These are phyloP conservation scores for Trachelus tabidus DNA, from an alignment of 2,888 invertebrate genomes.

Conservation along the genomic window DNA sequence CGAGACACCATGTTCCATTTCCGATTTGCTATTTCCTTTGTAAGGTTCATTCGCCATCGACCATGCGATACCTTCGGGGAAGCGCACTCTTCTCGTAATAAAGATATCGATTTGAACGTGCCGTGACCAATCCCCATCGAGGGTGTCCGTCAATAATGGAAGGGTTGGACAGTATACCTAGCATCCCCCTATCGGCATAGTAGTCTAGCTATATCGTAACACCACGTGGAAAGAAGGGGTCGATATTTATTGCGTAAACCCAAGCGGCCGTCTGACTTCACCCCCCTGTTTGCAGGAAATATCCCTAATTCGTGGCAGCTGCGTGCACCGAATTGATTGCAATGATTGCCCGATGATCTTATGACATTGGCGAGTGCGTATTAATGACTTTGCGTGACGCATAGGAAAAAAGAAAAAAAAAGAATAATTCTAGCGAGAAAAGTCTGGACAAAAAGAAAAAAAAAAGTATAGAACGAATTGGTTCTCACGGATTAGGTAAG, in stretches of 20 bases:
- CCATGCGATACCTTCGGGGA: not conserved
- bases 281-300: not conserved
- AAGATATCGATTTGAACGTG: constrained; percentile 49
- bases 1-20: not conserved
- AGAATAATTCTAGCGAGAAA: no score
- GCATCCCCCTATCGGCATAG: not conserved
- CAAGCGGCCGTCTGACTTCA: constrained; percentile 1
- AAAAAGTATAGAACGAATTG: not conserved
- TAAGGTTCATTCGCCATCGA: not conserved
- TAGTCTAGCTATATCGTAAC: not conserved
- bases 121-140: constrained; percentile 49
- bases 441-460: not conserved
- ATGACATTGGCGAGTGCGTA: not conserved
- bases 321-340: not conserved
- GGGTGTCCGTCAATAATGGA: constrained; percentile 33
- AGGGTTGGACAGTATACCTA: constrained; percentile 38
- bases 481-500: not conserved
- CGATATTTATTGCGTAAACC: constrained; percentile 23
- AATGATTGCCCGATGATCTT: not conserved
- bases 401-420: no score
- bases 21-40: not conserved
- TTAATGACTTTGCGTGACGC: not conserved
- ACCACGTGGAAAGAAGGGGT: constrained; percentile 19
- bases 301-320: not conserved
- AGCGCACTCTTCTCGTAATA: constrained; percentile 29